Base-by-base conservation (phyloP, 2,113 vertebrate species). In the Cromileptes altivelis region DNA sequence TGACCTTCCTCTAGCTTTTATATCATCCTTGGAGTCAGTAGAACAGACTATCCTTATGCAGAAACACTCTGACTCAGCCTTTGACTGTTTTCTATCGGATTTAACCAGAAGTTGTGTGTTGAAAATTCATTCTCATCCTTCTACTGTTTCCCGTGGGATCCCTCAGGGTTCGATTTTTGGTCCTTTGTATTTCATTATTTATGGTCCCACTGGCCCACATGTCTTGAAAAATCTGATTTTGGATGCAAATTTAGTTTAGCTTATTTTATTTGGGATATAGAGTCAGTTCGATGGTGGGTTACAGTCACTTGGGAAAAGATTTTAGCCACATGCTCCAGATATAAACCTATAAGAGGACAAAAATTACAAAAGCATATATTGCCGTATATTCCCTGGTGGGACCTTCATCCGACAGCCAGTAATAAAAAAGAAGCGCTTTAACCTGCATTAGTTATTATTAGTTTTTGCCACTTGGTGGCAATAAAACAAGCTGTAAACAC, bases 11-110 rank as follows among this genome's bases (percentile, higher is more conserved):
- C 37, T 21, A 33, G 69, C 23, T 84, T 78, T 80, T 42, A 55
- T 71, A 30, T 78, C 58, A 65, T 64, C 57, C 42, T 58, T 58
- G 68, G 64, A 82, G 57, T 60, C 52, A 57, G 13, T 42, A 67
- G 68, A 81, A 25, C 17, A 53, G 19, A 21, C 27, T 18, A 10
- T 47, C 70, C 23, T 25, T 4, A 50, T 17, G 14, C 65, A 75
- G 45, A 21, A 65, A 53, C 15, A 45, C 0, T 63, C 25, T 4
- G 37, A 30, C 6, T 58, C 50, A 49, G 49, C 27, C 14, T 42
- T 61, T 56, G 37, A 37, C 45, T 58, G 8, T 3, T n/a, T 33
- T 69, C 47, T 3, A 23, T 68, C 70, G 45, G 45, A 52, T 45
- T 52, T 14, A 80, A 57, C 27, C 15, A 64, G 21, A 52, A 13